A percentile compares a stretch with the other conserved stretches of the same genome.
These are phyloP conservation scores for Epiperipatus broadwayi DNA, from an alignment of 2,888 invertebrate species.

Conservation along the genomic window DNA sequence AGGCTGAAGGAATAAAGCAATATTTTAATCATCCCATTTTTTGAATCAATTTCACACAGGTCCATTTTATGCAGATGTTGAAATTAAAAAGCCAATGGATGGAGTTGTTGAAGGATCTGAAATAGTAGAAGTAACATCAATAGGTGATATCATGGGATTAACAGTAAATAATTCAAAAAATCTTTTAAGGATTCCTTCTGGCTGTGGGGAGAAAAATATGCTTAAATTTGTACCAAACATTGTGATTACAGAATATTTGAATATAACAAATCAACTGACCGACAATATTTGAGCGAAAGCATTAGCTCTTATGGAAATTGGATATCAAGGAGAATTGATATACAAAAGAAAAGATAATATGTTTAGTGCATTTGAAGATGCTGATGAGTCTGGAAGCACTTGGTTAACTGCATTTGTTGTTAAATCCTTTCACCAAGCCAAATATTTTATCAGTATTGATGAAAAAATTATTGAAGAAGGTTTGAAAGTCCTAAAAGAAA, in stretches of 20 bases:
- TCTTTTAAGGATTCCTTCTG: slow-evolving; percentile 57
- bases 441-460: slow-evolving; percentile 48
- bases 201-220: slow-evolving; percentile 85
- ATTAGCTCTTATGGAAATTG: slow-evolving; percentile 48
- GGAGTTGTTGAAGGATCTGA: too few relatives aligned
- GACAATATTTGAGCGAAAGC: slow-evolving; percentile 44
- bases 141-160: slow-evolving; percentile 58
- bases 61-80: too few relatives aligned
- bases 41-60: too few relatives aligned
- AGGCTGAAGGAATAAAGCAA: slow-evolving; percentile 57
- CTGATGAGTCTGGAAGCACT: slow-evolving; percentile 48
- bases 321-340: slow-evolving; percentile 76
- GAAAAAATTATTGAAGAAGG: slow-evolving; percentile 41
- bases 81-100: too few relatives aligned
- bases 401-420: slow-evolving; percentile 72
- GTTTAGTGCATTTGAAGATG: slow-evolving; percentile 61
- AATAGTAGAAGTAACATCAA: slow-evolving; percentile 48
- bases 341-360: slow-evolving; percentile 71
- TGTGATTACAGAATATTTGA: slow-evolving; percentile 63
- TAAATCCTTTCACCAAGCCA: slow-evolving; percentile 53
- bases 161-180: slow-evolving; percentile 53
- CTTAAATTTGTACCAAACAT: slow-evolving; percentile 74
- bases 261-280: slow-evolving; percentile 45
- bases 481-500: slow-evolving; percentile 51
- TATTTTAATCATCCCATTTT: slow-evolving; percentile 51